phyloP scores from a whole-genome alignment of 2,888 invertebrate species.

The Antheraea assamensis region DNA sequence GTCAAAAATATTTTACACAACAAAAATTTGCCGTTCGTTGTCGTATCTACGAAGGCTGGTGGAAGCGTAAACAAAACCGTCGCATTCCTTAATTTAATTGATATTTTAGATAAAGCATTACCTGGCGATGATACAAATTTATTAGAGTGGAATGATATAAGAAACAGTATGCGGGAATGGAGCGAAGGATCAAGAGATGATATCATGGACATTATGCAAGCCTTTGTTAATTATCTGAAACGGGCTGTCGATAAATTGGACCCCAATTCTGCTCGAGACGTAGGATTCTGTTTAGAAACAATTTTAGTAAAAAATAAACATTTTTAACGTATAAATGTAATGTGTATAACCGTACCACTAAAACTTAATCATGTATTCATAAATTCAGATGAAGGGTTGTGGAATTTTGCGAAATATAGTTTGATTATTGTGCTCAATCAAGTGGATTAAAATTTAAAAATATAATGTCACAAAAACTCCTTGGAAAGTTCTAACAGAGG shows the following conservation, averaged over 20 bases:
- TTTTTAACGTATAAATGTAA: too few species aligned
- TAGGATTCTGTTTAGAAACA: not conserved
- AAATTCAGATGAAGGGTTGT: too few species aligned
- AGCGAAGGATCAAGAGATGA: constrained; percentile 31
- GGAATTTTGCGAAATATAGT: too few species aligned
- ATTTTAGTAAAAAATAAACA: not conserved
- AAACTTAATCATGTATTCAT: too few species aligned
- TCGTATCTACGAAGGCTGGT: constrained; percentile 22
- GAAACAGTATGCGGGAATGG: constrained; percentile 36
- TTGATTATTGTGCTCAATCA: too few species aligned
- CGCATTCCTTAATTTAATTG: constrained; percentile 44
- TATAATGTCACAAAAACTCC: too few species aligned
- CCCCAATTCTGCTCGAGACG: not conserved
- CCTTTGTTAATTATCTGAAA: constrained; percentile 23
- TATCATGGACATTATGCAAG: constrained; percentile 31
- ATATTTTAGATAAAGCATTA: constrained; percentile 38
- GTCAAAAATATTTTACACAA: constrained; percentile 36
- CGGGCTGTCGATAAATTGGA: constrained; percentile 26
- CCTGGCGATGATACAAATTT: constrained; percentile 33
- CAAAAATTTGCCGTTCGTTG: constrained; percentile 42
- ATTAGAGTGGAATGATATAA: constrained; percentile 39
- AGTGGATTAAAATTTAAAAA: too few species aligned
- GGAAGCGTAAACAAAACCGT: constrained; percentile 35
- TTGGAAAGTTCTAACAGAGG: too few species aligned
- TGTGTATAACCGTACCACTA: too few species aligned